These are phyloP conservation scores for Eulimnadia texana DNA, from an alignment of 1,140 invertebrate genomes.

Conservation along the genomic window DNA sequence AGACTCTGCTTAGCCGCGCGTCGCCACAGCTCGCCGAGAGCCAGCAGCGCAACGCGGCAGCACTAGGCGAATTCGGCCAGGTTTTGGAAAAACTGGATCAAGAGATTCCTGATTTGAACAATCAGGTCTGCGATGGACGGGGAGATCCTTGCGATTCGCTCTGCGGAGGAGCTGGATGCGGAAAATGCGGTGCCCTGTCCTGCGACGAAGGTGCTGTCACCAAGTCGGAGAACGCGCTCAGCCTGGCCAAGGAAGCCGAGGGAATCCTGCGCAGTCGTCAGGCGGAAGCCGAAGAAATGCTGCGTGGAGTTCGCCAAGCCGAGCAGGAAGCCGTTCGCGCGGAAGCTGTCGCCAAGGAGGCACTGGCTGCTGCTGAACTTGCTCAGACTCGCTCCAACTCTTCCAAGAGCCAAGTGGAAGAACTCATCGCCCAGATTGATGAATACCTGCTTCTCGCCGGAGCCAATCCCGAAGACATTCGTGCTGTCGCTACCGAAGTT, in stretches of 20 bases:
- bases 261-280: slow-evolving; percentile 63
- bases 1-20: slow-evolving; percentile 56
- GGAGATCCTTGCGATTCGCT: slow-evolving; percentile 73
- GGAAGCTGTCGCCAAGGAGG: slow-evolving; percentile 39
- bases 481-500: slow-evolving; percentile 55
- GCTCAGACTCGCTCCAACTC: slow-evolving; percentile 42
- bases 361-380: slow-evolving; percentile 37
- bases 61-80: slow-evolving; percentile 44
- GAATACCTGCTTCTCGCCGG: slow-evolving; percentile 58
- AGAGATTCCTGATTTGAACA: slow-evolving; percentile 69
- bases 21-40: slow-evolving; percentile 50
- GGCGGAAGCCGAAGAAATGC: slow-evolving; percentile 50
- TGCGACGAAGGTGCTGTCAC: slow-evolving; percentile 78
- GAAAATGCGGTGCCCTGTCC: slow-evolving; percentile 72
- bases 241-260: slow-evolving; percentile 69
- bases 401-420: slow-evolving; percentile 35
- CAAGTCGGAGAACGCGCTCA: slow-evolving; percentile 67
- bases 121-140: slow-evolving; percentile 68
- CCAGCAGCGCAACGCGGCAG: slow-evolving; percentile 42
- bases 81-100: slow-evolving; percentile 49
- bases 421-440: slow-evolving; percentile 50
- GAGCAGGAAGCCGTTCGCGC: slow-evolving; percentile 40
- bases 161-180: slow-evolving; percentile 85
- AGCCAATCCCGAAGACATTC: slow-evolving; percentile 64
- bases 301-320: slow-evolving; percentile 42